A percentile compares a stretch with the other conserved stretches of the same genome.
Evolutionary conservation across 2,888 invertebrate species (phyloP).

Genomic region (Rhopalosiphum nymphaeae): DNA sequence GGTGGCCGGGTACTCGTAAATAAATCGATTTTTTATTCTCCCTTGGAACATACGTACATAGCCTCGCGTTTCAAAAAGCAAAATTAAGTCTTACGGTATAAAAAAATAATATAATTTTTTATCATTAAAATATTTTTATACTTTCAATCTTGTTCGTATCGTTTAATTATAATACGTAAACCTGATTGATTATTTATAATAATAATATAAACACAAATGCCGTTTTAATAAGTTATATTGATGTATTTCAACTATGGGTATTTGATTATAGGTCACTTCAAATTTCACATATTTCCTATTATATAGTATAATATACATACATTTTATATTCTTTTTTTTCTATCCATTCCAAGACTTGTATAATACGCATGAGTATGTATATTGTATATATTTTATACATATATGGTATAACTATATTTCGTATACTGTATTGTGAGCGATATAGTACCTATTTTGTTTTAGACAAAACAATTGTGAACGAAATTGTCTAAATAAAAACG

Average conservation of each 20-base stretch:
- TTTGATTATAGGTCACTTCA: background rate
- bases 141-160: background rate
- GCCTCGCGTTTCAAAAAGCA: background rate
- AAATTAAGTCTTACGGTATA: background rate
- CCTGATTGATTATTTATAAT: background rate
- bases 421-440: background rate
- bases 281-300: background rate
- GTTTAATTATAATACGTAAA: background rate
- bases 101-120: background rate
- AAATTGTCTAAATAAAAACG: slow-evolving; percentile 17
- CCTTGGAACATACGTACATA: background rate
- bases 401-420: background rate
- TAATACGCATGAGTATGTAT: background rate
- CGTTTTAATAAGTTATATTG: background rate
- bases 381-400: background rate
- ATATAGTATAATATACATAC: background rate
- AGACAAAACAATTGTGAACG: slow-evolving; percentile 22
- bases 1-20: slow-evolving; percentile 43
- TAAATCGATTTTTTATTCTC: slow-evolving; percentile 55
- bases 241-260: background rate
- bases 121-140: background rate
- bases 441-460: background rate
- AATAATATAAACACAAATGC: background rate
- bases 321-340: background rate
- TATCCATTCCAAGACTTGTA: background rate